phyloP scores from a whole-genome alignment of 2,888 invertebrate species.

The Lasioglossum zephyrum region DNA sequence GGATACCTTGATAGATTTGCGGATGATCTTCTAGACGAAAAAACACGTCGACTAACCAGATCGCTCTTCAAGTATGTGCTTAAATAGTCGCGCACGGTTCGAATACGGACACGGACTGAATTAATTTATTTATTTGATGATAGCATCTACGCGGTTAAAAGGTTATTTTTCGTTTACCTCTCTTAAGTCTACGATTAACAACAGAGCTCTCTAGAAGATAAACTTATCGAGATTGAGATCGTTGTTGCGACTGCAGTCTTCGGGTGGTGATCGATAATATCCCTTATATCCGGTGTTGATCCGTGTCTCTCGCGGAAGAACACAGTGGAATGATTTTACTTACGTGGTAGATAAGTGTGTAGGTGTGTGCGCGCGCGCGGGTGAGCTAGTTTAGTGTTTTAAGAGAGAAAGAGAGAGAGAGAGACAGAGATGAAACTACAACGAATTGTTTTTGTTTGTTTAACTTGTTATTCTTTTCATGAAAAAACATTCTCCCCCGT shows the following conservation, averaged over 20 bases:
- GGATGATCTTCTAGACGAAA: constrained; percentile 61
- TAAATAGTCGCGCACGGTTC: not conserved
- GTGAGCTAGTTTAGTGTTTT: constrained; percentile 2
- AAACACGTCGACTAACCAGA: constrained; percentile 50
- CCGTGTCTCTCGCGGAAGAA: constrained; percentile 7
- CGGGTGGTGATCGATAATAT: constrained; percentile 39
- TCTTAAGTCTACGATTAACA: constrained; percentile 42
- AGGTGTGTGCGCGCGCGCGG: constrained; percentile 1
- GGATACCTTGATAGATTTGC: constrained; percentile 60
- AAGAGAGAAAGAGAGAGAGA: not conserved
- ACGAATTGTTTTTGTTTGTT: constrained; percentile 2
- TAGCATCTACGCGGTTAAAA: constrained; percentile 28
- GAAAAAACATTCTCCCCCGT: not conserved
- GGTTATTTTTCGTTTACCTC: not conserved
- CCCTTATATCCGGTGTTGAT: constrained; percentile 19
- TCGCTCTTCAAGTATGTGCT: constrained; percentile 19
- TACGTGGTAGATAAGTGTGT: not conserved
- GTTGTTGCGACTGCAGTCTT: constrained; percentile 63
- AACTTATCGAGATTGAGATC: constrained; percentile 25
- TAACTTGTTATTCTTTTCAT: not conserved
- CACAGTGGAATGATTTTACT: not conserved
- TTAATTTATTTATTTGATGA: constrained; percentile 4
- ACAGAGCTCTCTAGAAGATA: constrained; percentile 28
- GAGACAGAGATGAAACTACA: constrained; percentile 23
- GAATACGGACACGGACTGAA: constrained; percentile 1